Conservation (phyloP, 2,888 invertebrate genomes). For the Lasioglossum marginatum region DNA sequence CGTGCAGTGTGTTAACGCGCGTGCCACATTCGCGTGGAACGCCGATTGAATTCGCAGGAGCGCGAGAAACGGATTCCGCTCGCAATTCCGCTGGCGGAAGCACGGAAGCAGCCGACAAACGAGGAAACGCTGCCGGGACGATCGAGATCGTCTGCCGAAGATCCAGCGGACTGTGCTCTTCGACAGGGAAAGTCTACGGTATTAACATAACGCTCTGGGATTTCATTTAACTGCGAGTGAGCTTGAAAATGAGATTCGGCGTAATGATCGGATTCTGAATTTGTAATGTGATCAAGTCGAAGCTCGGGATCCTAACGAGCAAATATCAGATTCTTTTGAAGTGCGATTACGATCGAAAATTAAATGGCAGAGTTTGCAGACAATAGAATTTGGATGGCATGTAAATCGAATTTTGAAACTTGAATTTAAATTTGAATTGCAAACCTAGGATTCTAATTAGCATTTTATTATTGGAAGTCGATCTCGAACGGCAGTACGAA, state of each 20-base stretch:
- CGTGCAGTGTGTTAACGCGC: slow-evolving; percentile 71
- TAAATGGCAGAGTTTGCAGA: background rate
- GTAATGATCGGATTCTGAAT: background rate
- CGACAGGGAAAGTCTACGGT: background rate
- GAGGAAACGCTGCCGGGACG: background rate
- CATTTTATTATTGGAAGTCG: background rate
- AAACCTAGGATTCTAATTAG: background rate
- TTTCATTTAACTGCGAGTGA: background rate
- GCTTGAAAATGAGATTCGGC: background rate
- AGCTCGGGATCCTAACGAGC: background rate
- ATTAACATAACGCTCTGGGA: background rate
- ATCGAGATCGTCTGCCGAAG: background rate
- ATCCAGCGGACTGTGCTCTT: background rate
- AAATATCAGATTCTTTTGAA: background rate
- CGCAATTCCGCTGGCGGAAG: background rate
- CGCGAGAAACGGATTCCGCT: slow-evolving; percentile 55
- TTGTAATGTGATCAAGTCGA: background rate
- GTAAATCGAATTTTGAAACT: too few species aligned
- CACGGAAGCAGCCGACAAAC: background rate
- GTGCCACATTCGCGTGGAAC: slow-evolving; percentile 78
- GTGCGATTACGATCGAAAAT: background rate
- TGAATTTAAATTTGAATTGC: background rate
- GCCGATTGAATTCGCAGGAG: slow-evolving; percentile 69
- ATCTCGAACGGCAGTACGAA: background rate
- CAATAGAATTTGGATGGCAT: background rate